Evolutionary conservation across 2,113 vertebrate genomes (phyloP), one percentile per base, ranked within the genome.

Genomic region (Micromys minutus): DNA sequence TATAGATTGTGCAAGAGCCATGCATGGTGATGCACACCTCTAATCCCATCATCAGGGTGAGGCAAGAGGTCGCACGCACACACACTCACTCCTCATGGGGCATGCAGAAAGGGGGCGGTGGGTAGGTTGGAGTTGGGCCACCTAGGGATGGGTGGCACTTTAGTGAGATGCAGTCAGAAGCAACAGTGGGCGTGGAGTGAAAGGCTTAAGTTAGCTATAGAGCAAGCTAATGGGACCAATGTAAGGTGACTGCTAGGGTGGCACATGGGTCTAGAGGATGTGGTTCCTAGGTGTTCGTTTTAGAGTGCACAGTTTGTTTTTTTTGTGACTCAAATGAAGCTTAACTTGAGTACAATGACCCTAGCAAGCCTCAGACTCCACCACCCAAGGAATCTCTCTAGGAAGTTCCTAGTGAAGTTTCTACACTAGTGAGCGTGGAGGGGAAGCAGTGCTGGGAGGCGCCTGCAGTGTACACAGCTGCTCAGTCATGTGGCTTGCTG

Each of bases 401-500:
- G 79, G 29, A 87, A 61, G 36, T 34, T 39, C 2, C 29, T 50
- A 45, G 6, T 76, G 86, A 81, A 52, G 75, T 55, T 55, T 55
- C 77, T 67, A 34, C 65, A 67, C 12, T 6, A 34, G 65, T 67
- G 65, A 36, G 11, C 11, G 13, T 15, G 84, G 67, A 21, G 45
- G 77, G 77, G 55, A 57, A 31, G 26, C 17, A 19, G 36, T 8
- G 45, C 67, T 88, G 8, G 50, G 21, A 3, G 3, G 12, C 0
- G 45, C 69, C 16, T 57, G 4, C 4, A 50, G 31, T 45, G 45
- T n/a, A n/a, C 47, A 45, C 36, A 26, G 50, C 36, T 71, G 10
- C 76, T 94, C 79, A 34, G 97, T 65, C 74, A 61, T 95, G 52
- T 92, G 87, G 72, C 97, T 87, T 59, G 67, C 87, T 97, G 34